Conservation (phyloP, 2,888 invertebrate species). For the Dilophus febrilis region DNA sequence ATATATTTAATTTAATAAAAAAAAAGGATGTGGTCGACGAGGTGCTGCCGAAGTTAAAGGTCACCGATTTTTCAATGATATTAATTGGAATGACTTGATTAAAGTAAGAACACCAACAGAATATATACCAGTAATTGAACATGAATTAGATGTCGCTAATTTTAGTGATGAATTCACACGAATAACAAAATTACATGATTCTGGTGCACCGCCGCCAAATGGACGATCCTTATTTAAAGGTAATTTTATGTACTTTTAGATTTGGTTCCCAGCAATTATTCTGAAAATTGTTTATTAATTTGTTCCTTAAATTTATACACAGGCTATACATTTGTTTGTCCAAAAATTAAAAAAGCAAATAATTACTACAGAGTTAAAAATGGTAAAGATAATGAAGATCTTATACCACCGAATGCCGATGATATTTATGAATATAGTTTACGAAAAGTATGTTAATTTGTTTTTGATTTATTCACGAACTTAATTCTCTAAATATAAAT, state of each 20-base stretch:
- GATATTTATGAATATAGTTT: not conserved
- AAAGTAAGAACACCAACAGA: constrained; percentile 67
- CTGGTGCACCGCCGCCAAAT: constrained; percentile 71
- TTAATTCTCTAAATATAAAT: not conserved
- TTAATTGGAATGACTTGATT: constrained; percentile 73
- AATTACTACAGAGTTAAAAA: too few relatives aligned
- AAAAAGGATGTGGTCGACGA: constrained; percentile 53
- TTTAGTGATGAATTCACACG: constrained; percentile 94
- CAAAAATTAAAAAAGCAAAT: too few relatives aligned
- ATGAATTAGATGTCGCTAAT: constrained; percentile 87
- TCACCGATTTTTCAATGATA: constrained; percentile 66
- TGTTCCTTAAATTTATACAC: not conserved
- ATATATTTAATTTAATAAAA: not conserved
- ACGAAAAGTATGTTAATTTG: not conserved
- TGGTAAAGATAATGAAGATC: not conserved
- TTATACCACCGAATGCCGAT: not conserved
- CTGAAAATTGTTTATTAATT: too few relatives aligned
- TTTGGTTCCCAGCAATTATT: too few relatives aligned
- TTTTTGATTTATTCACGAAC: not conserved
- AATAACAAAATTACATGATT: constrained; percentile 81
- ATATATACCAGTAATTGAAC: constrained; percentile 70
- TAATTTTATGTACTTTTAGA: constrained; percentile 17
- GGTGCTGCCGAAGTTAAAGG: constrained; percentile 81
- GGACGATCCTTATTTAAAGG: constrained; percentile 76
- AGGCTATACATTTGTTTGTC: not conserved